Evolutionary conservation across 1,140 invertebrate species (phyloP).

Genomic region (Manduca sexta): DNA sequence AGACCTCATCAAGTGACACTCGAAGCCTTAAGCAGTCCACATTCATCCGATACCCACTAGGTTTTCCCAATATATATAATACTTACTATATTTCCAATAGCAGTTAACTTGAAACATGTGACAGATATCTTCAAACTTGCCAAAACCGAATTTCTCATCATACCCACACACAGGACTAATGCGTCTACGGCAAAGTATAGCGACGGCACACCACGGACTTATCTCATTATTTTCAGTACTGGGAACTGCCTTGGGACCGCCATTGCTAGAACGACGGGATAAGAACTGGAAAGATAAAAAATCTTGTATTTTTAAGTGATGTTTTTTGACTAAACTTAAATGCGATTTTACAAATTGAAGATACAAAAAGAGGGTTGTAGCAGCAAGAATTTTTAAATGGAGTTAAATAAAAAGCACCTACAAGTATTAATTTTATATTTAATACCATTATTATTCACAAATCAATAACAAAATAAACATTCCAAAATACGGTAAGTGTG

Average conservation of each 20-base stretch:
- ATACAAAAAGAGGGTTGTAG: not conserved
- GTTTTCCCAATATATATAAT: too few species aligned
- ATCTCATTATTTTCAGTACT: slow-evolving; percentile 11
- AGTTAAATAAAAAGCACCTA: not conserved
- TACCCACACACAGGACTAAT: slow-evolving; percentile 39
- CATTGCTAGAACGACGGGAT: slow-evolving; percentile 23
- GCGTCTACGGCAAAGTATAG: slow-evolving; percentile 32
- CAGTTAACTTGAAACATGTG: slow-evolving; percentile 55
- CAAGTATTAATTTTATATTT: not conserved
- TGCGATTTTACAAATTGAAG: too few species aligned
- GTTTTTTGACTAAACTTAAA: too few species aligned
- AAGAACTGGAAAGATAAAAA: slow-evolving; percentile 32
- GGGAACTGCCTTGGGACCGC: slow-evolving; percentile 8
- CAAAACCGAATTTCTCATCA: slow-evolving; percentile 49
- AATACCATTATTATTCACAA: not conserved
- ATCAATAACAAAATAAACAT: not conserved
- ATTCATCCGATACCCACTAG: too few species aligned
- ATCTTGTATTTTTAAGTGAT: not conserved
- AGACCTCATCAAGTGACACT: too few species aligned
- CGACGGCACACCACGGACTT: slow-evolving; percentile 41
- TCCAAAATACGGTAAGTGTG: slow-evolving; percentile 12
- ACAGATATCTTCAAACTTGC: slow-evolving; percentile 47
- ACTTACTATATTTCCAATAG: slow-evolving; percentile 56
- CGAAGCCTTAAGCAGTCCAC: too few species aligned
- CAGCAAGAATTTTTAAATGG: too few species aligned